Evolutionary conservation across 1,140 invertebrate species (phyloP), one percentile per base, ranked within the genome.

Genomic region (Gonatopus flavifemur): DNA sequence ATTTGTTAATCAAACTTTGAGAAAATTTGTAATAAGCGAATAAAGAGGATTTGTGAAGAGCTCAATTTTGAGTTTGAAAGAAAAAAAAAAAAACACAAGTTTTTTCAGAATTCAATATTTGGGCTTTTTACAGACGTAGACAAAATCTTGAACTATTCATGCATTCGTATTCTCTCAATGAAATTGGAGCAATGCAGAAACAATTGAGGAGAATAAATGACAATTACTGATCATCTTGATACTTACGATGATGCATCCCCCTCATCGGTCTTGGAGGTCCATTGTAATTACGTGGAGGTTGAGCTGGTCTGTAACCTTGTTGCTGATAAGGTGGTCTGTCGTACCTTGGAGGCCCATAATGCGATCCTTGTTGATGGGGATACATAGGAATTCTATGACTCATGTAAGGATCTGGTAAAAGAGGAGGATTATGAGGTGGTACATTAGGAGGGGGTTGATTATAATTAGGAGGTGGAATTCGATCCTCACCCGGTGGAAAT

Each of bases 401-500:
- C 55, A 77, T 71, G 13, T 75, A 78, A 0, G 76, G 76, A 57
- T 78, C 72, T 2, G 75, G 73, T 13, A 78, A 48, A 4, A 77
- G 49, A 13, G 74, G 70, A 33, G 67, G 48, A 67, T 72, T 74
- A 33, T 75, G 72, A 9, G 66, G 67, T 22, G 60, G 59, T 45
- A 70, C 58, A 46, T 63, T 69, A 7, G 74, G 72, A 4, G 74
- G 76, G 39, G 76, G 74, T 33, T 74, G 72, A 58, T 62, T 73
- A 40, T 75, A 76, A 53, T 52, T 69, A 22, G 66, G 60, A 1
- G 62, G 61, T 19, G 69, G 64, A 4, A 72, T 68, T 20, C 76
- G 67, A 30, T 78, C 76, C 52, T 78, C 76, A 4, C 74, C 74
- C 3, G 74, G 76, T 48, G 76, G 76, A 56, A 74, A 78, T 4